phyloP scores from a whole-genome alignment of 2,113 vertebrate genomes.

The Procavia capensis region DNA sequence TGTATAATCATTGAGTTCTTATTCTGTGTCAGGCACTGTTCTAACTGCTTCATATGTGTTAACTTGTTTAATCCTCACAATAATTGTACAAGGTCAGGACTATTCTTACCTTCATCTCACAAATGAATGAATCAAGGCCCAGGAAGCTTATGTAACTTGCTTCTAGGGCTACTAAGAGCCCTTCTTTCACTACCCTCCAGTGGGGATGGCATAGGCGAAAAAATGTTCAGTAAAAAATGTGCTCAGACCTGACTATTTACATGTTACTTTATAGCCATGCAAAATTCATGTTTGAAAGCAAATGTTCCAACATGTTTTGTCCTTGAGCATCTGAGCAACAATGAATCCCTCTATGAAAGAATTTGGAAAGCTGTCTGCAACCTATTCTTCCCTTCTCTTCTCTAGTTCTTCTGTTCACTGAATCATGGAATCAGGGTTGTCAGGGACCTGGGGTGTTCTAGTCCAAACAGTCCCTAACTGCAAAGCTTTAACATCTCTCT shows the following conservation, averaged over 20 bases:
- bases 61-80: not conserved
- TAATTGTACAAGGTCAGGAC: not conserved
- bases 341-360: not conserved
- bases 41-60: not conserved
- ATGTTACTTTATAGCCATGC: not conserved
- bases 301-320: not conserved
- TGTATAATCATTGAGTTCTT: not conserved
- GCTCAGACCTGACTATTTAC: not conserved
- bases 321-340: slow-evolving; percentile 41
- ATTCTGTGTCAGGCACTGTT: not conserved
- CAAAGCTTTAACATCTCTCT: not conserved
- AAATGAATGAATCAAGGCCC: not conserved
- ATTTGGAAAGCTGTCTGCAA: slow-evolving; percentile 45
- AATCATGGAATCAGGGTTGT: slow-evolving; percentile 53
- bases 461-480: not conserved
- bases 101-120: not conserved
- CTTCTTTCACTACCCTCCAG: slow-evolving; percentile 8
- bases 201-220: not conserved
- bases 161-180: not conserved
- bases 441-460: not conserved
- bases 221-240: not conserved
- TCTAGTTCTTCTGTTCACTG: slow-evolving; percentile 55
- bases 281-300: slow-evolving; percentile 57
- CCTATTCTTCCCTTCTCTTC: not conserved
- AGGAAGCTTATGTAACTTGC: not conserved